Evolutionary conservation across 2,113 vertebrate genomes (phyloP).

Genomic region (Petrocephalus zakoni): DNA sequence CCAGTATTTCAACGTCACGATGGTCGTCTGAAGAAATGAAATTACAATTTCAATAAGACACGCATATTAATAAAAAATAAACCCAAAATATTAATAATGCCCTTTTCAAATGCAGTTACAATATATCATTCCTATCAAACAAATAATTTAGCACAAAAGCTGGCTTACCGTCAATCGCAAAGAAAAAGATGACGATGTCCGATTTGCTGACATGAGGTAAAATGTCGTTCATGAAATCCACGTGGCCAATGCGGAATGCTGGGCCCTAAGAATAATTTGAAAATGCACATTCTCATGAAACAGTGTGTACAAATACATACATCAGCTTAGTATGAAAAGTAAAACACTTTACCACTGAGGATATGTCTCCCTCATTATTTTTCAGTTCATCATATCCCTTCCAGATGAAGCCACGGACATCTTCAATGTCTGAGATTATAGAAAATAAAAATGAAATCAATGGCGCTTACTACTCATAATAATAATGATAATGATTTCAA

Average conservation of each 20-base stretch:
- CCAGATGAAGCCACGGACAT: constrained; percentile 63
- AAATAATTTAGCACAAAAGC: not conserved
- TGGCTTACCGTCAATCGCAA: constrained; percentile 58
- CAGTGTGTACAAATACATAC: not conserved
- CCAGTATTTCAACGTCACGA: constrained; percentile 50
- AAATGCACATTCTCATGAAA: not conserved
- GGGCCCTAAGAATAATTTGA: constrained; percentile 45
- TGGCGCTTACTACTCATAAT: not conserved
- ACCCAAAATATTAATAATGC: not conserved
- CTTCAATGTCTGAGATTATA: constrained; percentile 51
- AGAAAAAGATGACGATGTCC: constrained; percentile 67
- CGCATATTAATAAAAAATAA: not conserved
- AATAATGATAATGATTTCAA: not conserved
- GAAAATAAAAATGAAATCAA: not conserved
- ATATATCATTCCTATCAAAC: not conserved
- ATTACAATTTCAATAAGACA: not conserved
- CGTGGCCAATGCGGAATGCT: constrained; percentile 59
- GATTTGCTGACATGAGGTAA: constrained; percentile 52
- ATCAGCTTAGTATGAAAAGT: not conserved
- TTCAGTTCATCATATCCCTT: constrained; percentile 59
- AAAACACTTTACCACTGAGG: constrained; percentile 47
- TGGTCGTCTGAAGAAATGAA: constrained; percentile 50
- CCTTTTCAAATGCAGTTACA: not conserved
- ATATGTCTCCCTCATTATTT: constrained; percentile 66
- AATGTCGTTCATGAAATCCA: constrained; percentile 57